These are phyloP conservation scores for Sarcophaga subvicina DNA, from an alignment of 2,888 invertebrate genomes.

Conservation along the genomic window DNA sequence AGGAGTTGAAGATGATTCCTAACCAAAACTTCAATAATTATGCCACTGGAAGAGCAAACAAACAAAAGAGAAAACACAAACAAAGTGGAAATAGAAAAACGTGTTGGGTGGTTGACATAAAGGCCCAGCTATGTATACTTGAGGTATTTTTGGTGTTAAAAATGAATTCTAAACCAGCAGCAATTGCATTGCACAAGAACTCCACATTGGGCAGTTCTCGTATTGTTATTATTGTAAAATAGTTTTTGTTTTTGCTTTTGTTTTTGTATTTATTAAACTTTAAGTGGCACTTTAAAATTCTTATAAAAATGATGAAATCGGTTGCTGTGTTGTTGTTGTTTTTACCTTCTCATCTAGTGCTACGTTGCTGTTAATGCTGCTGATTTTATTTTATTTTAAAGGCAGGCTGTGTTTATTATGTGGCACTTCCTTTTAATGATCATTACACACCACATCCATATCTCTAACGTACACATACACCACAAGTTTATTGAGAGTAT, in stretches of 20 bases:
- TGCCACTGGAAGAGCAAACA: not conserved
- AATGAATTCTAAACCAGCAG: conserved; percentile 19
- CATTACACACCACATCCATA: conserved; percentile 7
- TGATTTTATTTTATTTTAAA: conserved; percentile 26
- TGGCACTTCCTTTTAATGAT: conserved; percentile 62
- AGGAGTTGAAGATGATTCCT: not conserved
- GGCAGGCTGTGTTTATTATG: conserved; percentile 55
- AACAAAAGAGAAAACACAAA: conserved; percentile 10
- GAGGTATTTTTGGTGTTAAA: conserved; percentile 42
- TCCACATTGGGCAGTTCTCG: not conserved
- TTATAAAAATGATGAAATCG: conserved; percentile 55
- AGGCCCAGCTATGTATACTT: not conserved
- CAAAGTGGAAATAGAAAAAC: conserved; percentile 7
- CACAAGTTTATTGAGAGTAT: not conserved
- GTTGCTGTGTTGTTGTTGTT: not conserved
- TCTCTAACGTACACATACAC: conserved; percentile 2
- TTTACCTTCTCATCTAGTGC: not conserved
- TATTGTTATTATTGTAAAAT: not conserved
- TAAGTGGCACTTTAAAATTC: conserved; percentile 48
- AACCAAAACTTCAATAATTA: not conserved
- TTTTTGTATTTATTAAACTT: conserved; percentile 58
- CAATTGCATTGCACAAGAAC: not conserved
- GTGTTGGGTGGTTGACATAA: conserved; percentile 64
- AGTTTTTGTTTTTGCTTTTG: not conserved
- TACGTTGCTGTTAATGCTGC: no score